phyloP scores from a whole-genome alignment of 2,113 vertebrate genomes.

The Platysternon megacephalum region DNA sequence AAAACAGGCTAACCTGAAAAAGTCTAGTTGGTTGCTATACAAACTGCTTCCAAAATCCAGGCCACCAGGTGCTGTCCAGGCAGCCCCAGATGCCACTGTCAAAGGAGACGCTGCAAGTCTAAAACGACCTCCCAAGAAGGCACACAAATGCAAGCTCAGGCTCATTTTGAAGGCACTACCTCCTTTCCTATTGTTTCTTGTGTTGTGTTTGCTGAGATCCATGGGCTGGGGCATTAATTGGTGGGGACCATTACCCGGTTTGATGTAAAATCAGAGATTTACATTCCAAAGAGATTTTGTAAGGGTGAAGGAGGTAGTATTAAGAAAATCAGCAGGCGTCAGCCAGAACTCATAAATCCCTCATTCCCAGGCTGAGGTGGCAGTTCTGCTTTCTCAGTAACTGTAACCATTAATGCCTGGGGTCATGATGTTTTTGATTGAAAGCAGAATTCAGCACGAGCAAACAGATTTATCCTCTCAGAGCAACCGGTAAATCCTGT shows the following conservation, averaged over 20 bases:
- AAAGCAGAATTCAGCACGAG: background rate
- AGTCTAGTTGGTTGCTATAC: accelerated
- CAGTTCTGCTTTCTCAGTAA: background rate
- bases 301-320: background rate
- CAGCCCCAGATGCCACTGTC: background rate
- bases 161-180: background rate
- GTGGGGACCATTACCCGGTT: background rate
- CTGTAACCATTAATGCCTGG: background rate
- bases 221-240: background rate
- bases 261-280: background rate
- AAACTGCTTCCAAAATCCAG: background rate
- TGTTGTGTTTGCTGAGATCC: background rate
- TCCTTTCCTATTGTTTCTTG: background rate
- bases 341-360: background rate
- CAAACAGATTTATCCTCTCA: accelerated
- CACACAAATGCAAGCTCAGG: background rate
- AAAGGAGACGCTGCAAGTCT: background rate
- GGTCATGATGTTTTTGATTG: background rate
- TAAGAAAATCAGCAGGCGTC: slow-evolving; percentile 1
- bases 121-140: background rate
- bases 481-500: background rate
- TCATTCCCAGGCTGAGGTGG: background rate
- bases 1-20: background rate
- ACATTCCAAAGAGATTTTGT: background rate
- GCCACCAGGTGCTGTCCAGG: accelerated